A percentile compares a stretch with the other conserved stretches of the same genome.
These are phyloP conservation scores for Turritopsis rubra DNA, from an alignment of 30 jellyfish, hydroid and myxozoan species.

Conservation along the genomic window DNA sequence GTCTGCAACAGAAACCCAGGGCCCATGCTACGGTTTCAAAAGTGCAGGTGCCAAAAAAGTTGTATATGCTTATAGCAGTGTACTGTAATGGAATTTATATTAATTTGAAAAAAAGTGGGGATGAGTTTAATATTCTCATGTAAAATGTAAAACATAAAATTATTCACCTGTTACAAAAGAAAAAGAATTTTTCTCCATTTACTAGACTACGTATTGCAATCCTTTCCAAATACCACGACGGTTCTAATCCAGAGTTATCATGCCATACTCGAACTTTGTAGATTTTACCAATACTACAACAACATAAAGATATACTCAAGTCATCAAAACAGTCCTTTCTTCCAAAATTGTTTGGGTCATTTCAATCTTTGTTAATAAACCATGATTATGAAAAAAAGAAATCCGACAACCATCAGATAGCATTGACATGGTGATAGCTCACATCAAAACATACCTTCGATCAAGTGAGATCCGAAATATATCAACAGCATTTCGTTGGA, in stretches of 20 bases:
- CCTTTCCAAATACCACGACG: slow-evolving; percentile 85
- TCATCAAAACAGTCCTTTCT: too few species aligned
- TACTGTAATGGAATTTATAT: too few species aligned
- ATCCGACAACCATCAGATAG: too few species aligned
- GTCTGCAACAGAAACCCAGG: too few species aligned
- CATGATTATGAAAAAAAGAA: too few species aligned
- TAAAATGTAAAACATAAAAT: background rate
- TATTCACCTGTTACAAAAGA: slow-evolving; percentile 81
- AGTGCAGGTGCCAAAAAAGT: too few species aligned
- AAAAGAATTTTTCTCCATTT: slow-evolving; percentile 84
- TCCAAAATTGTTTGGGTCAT: too few species aligned
- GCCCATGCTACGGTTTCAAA: too few species aligned
- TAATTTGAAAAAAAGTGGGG: too few species aligned
- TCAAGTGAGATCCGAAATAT: slow-evolving; percentile 70
- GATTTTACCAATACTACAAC: slow-evolving; percentile 75
- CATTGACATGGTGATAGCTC: too few species aligned
- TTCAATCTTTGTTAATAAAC: too few species aligned
- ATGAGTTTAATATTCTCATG: background rate
- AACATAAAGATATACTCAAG: background rate
- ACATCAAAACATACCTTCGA: slow-evolving; percentile 46
- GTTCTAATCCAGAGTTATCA: slow-evolving; percentile 83
- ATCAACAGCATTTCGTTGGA: slow-evolving; percentile 79
- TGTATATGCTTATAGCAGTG: too few species aligned
- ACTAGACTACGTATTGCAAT: slow-evolving; percentile 66
- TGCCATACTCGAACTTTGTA: slow-evolving; percentile 84